Conservation (phyloP, 2,797 vertebrate species). For the Pitangus sulphuratus region DNA sequence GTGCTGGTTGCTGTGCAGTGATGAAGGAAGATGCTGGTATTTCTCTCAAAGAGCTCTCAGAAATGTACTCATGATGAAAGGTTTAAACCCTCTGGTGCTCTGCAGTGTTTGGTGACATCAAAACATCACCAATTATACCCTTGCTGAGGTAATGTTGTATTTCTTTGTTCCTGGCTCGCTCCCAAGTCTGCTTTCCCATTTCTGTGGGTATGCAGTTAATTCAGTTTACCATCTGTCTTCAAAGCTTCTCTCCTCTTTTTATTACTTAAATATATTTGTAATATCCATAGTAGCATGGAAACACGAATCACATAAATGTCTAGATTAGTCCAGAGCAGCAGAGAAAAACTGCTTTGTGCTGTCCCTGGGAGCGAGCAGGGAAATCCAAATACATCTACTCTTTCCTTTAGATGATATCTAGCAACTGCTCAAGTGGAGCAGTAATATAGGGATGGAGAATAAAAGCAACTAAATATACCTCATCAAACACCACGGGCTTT, state of each 20-base stretch:
- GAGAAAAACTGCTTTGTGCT: neutral
- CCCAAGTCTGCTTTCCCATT: neutral
- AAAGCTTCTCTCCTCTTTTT: slow-evolving; percentile 26
- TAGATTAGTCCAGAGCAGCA: neutral
- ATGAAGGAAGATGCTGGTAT: neutral
- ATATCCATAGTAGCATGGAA: neutral
- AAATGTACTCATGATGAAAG: neutral
- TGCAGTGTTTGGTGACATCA: neutral
- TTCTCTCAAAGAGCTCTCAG: neutral
- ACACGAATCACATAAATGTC: neutral
- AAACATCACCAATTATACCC: neutral
- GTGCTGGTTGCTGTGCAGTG: neutral
- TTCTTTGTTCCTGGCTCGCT: neutral
- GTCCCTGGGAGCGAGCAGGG: neutral
- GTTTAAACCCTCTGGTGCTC: neutral
- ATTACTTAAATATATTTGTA: slow-evolving; percentile 7
- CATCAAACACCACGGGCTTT: neutral
- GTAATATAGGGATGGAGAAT: neutral
- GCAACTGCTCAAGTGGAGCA: neutral
- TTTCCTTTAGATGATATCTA: neutral
- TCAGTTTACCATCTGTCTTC: slow-evolving; percentile 43
- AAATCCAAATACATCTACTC: neutral
- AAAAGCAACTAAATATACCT: neutral
- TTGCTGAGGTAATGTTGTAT: neutral
- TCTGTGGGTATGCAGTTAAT: slow-evolving; percentile 23